Conservation (phyloP, 1,140 invertebrate species). For the Drosophila biarmipes region DNA sequence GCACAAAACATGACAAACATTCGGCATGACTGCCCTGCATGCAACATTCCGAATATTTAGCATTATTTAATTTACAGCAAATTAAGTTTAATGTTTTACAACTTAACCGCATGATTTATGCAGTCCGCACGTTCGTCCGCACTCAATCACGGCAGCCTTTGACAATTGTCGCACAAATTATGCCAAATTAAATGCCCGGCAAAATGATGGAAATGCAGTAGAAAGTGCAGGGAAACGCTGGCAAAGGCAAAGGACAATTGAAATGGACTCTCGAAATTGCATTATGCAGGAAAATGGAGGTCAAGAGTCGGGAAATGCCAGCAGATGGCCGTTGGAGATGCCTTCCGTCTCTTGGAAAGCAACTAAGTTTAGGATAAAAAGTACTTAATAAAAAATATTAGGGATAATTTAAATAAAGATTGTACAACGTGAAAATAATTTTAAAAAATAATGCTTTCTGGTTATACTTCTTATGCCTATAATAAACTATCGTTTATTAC, state of each 20-base stretch:
- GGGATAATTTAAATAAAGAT: background rate
- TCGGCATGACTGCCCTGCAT: conserved; percentile 42
- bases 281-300: conserved; percentile 36
- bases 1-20: conserved; percentile 54
- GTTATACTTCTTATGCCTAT: too few relatives aligned
- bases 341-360: background rate
- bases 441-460: too few relatives aligned
- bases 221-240: conserved; percentile 10
- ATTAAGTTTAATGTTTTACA: conserved; percentile 76
- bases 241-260: conserved; percentile 22
- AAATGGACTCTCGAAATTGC: conserved; percentile 32
- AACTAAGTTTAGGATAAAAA: background rate
- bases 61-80: conserved; percentile 79
- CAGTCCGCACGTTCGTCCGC: conserved; percentile 34
- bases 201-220: conserved; percentile 18
- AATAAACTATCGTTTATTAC: too few relatives aligned
- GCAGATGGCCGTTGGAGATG: background rate
- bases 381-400: background rate
- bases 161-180: conserved; percentile 68
- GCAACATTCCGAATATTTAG: conserved; percentile 59
- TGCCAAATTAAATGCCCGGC: conserved; percentile 70
- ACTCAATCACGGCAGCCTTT: conserved; percentile 41
- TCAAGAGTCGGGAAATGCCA: conserved; percentile 6
- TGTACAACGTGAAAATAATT: too few relatives aligned
- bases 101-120: conserved; percentile 75